phyloP scores from a whole-genome alignment of 2,113 vertebrate genomes.

The Callithrix jacchus region DNA sequence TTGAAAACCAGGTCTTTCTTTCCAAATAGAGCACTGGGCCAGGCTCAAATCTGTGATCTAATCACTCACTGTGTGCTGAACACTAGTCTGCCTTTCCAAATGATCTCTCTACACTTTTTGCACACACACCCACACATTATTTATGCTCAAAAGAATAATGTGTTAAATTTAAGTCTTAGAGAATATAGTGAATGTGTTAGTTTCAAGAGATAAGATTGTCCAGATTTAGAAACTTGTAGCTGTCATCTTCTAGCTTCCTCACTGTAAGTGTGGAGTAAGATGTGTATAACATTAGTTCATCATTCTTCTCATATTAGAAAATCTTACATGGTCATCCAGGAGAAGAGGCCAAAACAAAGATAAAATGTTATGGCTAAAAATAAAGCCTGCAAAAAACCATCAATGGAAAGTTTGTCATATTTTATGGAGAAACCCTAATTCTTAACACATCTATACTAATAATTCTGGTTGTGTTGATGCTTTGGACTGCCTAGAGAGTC shows the following conservation, averaged over 20 bases:
- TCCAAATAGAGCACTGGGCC: neutral
- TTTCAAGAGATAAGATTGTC: neutral
- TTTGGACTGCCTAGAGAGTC: neutral
- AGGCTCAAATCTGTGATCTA: neutral
- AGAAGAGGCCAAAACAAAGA: neutral
- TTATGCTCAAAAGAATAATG: neutral
- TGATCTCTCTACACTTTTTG: neutral
- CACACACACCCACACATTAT: neutral
- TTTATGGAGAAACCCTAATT: neutral
- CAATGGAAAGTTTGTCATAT: neutral
- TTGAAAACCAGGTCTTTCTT: neutral
- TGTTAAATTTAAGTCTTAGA: neutral
- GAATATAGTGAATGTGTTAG: neutral
- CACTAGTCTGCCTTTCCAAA: neutral
- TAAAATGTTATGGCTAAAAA: neutral
- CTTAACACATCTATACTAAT: neutral
- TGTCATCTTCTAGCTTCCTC: neutral
- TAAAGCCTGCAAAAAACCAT: neutral
- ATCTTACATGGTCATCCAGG: neutral
- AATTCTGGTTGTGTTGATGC: neutral
- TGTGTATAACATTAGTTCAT: neutral
- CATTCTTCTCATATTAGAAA: neutral
- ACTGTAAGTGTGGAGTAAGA: neutral
- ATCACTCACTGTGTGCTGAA: neutral
- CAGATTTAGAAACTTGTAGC: neutral